These are phyloP conservation scores for Halictus ligatus DNA, from an alignment of 2,888 invertebrate genomes.

Conservation along the genomic window DNA sequence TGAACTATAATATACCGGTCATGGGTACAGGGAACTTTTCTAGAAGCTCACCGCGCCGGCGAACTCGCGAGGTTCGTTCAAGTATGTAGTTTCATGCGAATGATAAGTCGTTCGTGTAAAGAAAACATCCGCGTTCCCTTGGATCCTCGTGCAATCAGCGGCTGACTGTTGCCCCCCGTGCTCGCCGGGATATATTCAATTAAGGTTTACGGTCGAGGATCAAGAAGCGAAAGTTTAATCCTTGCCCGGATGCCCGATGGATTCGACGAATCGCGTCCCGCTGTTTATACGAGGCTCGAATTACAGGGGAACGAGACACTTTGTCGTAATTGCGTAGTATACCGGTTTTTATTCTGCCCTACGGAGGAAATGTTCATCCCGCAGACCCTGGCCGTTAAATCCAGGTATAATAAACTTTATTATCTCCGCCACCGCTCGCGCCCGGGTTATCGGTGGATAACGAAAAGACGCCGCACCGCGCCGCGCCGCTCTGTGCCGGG, in stretches of 20 bases:
- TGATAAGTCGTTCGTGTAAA: conserved; percentile 27
- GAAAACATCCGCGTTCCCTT: conserved; percentile 27
- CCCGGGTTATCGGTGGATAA: background rate
- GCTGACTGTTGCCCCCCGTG: conserved; percentile 16
- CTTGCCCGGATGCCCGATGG: conserved; percentile 22
- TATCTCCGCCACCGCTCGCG: conserved; percentile 20
- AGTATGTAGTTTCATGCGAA: conserved; percentile 9
- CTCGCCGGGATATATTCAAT: conserved; percentile 56
- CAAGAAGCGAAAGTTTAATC: conserved; percentile 64
- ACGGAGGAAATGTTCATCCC: background rate
- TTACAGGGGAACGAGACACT: conserved; percentile 46
- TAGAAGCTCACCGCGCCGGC: background rate
- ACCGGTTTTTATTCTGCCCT: conserved; percentile 30
- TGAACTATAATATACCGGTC: no score
- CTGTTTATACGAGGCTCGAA: conserved; percentile 27
- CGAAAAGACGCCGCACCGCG: background rate
- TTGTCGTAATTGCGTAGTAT: conserved; percentile 32
- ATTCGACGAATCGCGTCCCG: conserved; percentile 39
- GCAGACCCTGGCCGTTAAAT: background rate
- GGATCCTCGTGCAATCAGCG: conserved; percentile 28
- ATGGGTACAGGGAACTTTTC: background rate
- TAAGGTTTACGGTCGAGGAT: conserved; percentile 61
- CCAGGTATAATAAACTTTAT: conserved; percentile 50
- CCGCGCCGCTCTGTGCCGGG: no score
- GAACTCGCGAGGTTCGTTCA: conserved; percentile 15